Evolutionary conservation across 2,113 vertebrate species (phyloP).

Genomic region (Picathartes gymnocephalus): DNA sequence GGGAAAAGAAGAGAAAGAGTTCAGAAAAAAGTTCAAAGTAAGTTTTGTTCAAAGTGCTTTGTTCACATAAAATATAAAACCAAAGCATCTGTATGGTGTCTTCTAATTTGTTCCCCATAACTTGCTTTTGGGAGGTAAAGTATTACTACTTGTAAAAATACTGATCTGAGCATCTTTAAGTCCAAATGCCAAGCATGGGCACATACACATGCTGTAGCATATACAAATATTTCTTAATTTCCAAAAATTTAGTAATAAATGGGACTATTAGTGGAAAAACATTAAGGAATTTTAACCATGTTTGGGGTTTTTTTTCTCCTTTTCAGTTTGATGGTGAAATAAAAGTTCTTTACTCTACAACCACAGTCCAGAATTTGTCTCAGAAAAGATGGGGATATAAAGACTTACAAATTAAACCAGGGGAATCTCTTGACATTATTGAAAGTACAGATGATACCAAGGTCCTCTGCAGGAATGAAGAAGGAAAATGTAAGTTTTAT

Average conservation of each 20-base stretch:
- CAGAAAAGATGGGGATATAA: conserved; percentile 80
- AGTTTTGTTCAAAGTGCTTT: conserved; percentile 73
- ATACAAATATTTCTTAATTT: neutral
- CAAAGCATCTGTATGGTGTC: neutral
- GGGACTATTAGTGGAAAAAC: neutral
- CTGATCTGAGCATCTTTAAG: neutral
- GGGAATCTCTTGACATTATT: conserved; percentile 85
- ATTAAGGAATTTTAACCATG: neutral
- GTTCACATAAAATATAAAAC: neutral
- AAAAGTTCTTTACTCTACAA: conserved; percentile 80
- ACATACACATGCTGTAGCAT: neutral
- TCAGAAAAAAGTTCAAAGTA: conserved; percentile 94
- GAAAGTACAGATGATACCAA: conserved; percentile 79
- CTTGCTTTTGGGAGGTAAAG: neutral
- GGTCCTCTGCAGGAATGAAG: conserved; percentile 88
- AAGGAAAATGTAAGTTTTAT: conserved; percentile 87
- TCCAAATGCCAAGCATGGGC: neutral
- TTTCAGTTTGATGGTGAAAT: conserved; percentile 90
- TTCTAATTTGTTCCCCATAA: neutral
- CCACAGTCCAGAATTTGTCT: conserved; percentile 54
- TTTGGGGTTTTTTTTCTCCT: neutral
- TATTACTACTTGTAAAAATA: neutral
- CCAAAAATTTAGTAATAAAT: neutral
- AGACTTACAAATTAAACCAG: conserved; percentile 83
- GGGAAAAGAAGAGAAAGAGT: conserved; percentile 90